Evolutionary conservation across 2,113 vertebrate genomes (phyloP).

Genomic region (Gavia stellata): DNA sequence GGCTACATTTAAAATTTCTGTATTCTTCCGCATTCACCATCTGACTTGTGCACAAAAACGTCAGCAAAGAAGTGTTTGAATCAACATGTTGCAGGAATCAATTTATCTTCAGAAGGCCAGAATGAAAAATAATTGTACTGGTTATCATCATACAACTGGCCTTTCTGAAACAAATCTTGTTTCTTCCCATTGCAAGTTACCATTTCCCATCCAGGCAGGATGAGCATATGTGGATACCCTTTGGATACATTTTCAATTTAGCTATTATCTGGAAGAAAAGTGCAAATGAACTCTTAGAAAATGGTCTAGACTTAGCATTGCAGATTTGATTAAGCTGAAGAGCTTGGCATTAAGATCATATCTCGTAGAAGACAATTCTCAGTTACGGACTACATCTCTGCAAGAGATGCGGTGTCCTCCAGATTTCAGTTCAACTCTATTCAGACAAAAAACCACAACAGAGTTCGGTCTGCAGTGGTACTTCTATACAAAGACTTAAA

Average conservation of each 20-base stretch:
- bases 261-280: not conserved
- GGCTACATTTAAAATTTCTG: not conserved
- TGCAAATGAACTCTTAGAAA: not conserved
- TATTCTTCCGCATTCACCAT: not conserved
- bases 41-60: not conserved
- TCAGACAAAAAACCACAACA: not conserved
- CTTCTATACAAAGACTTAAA: not conserved
- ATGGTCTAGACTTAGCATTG: not conserved
- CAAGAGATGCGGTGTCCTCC: not conserved
- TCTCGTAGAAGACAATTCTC: not conserved
- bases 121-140: not conserved
- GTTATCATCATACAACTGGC: not conserved
- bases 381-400: not conserved
- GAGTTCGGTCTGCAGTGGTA: fast-evolving
- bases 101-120: not conserved
- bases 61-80: not conserved
- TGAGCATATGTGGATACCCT: not conserved
- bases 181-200: not conserved
- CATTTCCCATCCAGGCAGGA: not conserved
- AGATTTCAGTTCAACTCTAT: not conserved
- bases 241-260: not conserved
- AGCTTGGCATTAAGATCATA: not conserved
- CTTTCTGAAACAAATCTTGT: not conserved
- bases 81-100: not conserved
- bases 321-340: not conserved